Evolutionary conservation across 2,888 invertebrate genomes (phyloP), one percentile per base, ranked within the genome.

Genomic region (Stegana nigrithorax): DNA sequence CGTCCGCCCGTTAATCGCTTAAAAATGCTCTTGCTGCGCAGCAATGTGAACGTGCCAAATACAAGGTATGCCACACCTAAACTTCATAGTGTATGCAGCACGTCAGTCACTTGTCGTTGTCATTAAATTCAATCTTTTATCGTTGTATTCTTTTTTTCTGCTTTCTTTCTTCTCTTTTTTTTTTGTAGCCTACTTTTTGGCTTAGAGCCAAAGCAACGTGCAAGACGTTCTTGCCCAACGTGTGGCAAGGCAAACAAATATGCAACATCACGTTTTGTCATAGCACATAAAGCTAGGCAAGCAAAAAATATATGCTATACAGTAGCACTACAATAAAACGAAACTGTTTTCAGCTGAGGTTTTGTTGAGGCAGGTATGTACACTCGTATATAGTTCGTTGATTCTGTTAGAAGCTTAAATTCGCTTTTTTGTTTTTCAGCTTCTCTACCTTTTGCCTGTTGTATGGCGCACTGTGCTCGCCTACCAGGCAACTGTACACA

Each of bases 251-350:
- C n/a, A n/a, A n/a, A 17, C 29, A 47, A 50, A 26, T 45, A 55
- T 62, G 71, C 66, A 68, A 69, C 72, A 69, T 63, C 69, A 72
- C 73, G 73, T 73, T 62, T 61, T 64, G 68, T 63, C 67, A 67
- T 65, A 65, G 60, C 39, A 69, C 66, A 66, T 42, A 63, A 57
- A 64, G 63, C 69, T 66, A 64, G 64, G 57, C 68, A 62, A 56
- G 10, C 42, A 44, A 45, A 59, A 64, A 65, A 12, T 47, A 65
- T n/a, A 36, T n/a, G 36, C 2, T 36, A n/a, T n/a, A n/a, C 36
- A n/a, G 10, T 36, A 36, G 36, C 36, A 10, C 12, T 10, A 36
- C 10, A 36, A 36, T 36, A 36, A 10, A n/a, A 36, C 12, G 10
- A 36, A n/a, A 36, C n/a, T 36, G 12, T 23, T 47, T n/a, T n/a